These are phyloP conservation scores for Lagopus leucura DNA, from an alignment of 2,113 vertebrate genomes.

Conservation along the genomic window DNA sequence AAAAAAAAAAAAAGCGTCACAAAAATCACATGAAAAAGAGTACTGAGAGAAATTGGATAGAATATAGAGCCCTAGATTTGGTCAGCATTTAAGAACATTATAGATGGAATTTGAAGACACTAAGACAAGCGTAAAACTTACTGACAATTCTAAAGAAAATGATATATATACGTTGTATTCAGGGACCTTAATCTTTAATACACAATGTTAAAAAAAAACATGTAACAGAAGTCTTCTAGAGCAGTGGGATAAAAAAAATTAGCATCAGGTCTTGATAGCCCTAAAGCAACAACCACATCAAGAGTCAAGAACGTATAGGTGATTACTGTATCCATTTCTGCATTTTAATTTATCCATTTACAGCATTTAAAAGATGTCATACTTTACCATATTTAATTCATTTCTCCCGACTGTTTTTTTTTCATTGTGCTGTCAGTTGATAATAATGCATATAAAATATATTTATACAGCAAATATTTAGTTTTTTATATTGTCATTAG, in stretches of 20 bases:
- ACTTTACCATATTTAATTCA: not conserved
- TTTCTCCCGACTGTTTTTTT: not conserved
- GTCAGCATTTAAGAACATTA: not conserved
- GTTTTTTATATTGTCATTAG: not conserved
- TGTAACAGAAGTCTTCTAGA: accelerated
- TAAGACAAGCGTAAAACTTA: not conserved
- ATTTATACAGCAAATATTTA: not conserved
- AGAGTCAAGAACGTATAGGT: not conserved
- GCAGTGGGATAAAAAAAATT: not conserved
- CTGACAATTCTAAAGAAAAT: not conserved
- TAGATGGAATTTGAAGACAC: not conserved
- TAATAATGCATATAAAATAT: not conserved
- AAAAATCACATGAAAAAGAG: not conserved
- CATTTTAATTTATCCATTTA: not conserved
- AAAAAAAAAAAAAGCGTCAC: not conserved
- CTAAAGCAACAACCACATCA: not conserved
- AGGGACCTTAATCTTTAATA: not conserved
- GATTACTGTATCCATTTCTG: not conserved
- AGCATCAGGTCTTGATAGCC: not conserved
- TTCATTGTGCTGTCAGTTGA: not conserved
- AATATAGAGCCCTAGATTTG: not conserved
- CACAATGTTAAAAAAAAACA: not conserved
- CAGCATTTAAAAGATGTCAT: not conserved
- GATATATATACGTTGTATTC: not conserved
- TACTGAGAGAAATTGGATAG: not conserved